Conservation (phyloP, 2,113 vertebrate genomes). For the Alosa alosa region DNA sequence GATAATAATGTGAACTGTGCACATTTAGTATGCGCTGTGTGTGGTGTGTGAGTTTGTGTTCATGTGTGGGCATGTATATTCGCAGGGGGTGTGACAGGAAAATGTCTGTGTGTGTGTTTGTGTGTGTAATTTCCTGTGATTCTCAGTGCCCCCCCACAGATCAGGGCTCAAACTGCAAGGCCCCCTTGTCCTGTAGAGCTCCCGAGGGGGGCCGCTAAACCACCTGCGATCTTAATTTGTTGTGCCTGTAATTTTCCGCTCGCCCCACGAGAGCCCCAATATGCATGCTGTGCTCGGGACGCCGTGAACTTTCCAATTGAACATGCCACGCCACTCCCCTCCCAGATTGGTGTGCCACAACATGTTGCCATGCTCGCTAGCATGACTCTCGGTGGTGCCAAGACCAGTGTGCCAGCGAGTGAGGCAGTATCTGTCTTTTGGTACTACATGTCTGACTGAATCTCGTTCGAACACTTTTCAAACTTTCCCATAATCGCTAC, state of each 20-base stretch:
- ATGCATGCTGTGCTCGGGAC: constrained; percentile 28
- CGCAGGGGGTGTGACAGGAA: background rate
- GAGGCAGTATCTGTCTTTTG: background rate
- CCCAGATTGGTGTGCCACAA: background rate
- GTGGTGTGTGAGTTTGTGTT: background rate
- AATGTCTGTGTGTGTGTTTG: constrained; percentile 11
- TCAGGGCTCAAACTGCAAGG: background rate
- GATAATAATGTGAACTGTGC: no score
- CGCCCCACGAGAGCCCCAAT: constrained; percentile 1
- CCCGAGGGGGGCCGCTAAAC: constrained; percentile 29
- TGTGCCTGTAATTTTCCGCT: constrained; percentile 43
- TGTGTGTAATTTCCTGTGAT: background rate
- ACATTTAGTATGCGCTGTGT: background rate
- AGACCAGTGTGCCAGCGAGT: background rate
- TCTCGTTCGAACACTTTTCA: background rate
- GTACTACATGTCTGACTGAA: background rate
- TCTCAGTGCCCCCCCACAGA: background rate
- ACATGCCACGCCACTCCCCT: background rate
- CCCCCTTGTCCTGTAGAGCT: background rate
- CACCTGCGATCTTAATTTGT: constrained; percentile 51
- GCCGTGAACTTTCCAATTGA: constrained; percentile 27
- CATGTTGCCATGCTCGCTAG: background rate
- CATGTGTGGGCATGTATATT: background rate
- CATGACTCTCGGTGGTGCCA: background rate
- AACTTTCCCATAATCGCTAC: background rate